These are phyloP conservation scores for Muntiacus reevesi DNA, from an alignment of 2,113 vertebrate genomes.

Conservation along the genomic window DNA sequence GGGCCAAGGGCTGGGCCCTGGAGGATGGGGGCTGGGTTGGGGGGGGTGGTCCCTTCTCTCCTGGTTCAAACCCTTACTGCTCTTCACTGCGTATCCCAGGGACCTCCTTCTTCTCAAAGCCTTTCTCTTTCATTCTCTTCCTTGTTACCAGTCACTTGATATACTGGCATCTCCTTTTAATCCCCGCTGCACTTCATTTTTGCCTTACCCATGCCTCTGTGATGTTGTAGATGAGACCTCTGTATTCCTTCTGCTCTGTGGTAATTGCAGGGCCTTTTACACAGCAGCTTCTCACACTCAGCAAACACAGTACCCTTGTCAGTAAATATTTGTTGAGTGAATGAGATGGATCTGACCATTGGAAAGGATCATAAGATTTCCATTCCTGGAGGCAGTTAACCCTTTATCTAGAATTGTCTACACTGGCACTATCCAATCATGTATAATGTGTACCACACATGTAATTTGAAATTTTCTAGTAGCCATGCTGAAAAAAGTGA, in stretches of 20 bases:
- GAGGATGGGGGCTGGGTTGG: fast-evolving
- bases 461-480: not conserved
- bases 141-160: not conserved
- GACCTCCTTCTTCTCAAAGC: not conserved
- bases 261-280: not conserved
- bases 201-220: not conserved
- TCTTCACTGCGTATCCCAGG: not conserved
- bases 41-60: no score
- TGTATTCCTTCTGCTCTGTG: not conserved
- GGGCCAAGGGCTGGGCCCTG: not conserved
- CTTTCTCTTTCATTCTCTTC: not conserved
- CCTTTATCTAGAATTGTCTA: not conserved
- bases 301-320: not conserved
- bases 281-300: not conserved
- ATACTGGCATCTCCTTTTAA: not conserved
- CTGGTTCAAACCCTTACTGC: not conserved
- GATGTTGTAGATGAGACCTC: not conserved
- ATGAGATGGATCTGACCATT: not conserved
- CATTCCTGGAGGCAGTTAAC: not conserved
- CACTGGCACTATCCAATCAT: not conserved
- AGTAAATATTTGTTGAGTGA: not conserved
- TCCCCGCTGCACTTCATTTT: not conserved
- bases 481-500: not conserved
- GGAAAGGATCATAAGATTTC: not conserved
- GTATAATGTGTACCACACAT: not conserved